Base-by-base conservation (phyloP, 2,888 invertebrate species). In the Pandemis corylana region DNA sequence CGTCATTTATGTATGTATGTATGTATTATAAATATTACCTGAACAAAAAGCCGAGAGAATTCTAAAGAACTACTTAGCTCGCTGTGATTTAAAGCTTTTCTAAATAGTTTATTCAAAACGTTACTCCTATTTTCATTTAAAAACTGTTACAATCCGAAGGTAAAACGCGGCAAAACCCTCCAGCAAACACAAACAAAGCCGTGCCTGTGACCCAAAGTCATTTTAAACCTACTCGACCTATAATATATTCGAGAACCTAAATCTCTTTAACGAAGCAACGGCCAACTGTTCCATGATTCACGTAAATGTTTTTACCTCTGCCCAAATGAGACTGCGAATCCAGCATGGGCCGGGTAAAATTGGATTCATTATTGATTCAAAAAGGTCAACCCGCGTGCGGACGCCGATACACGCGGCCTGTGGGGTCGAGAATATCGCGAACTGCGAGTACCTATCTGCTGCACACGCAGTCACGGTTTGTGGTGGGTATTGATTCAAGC, bases 331-430 rank as follows among this genome's bases (percentile, higher is more conserved):
- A 80, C 83, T 80, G 79, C 80, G 67, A 77, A 76, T 70, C 76
- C 77, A 53, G 83, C 83, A 84, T 85, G 85, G 84, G 85, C 80
- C 79, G 80, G 81, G 81, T 78, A 80, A 85, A 89, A 90, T 90
- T 90, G 88, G 85, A 89, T 89, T 90, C 89, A 89, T 90, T 88
- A 90, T 87, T 89, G 87, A 91, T 91, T 90, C 90, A 90, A 84
- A 87, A 87, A 88, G 90, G 90, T 89, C 88, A 88, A 83, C 82
- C 85, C 83, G 76, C 75, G 82, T 71, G 75, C 62, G 70, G 75
- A n/a, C 13, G 70, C 42, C 41, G 70, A 64, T 63, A 64, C 62
- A 46, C 62, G 53, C 53, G 75, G 44, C 28, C 61, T 49, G 51
- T 20, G 28, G 36, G 64, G 49, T 49, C 46, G 56, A 36, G 68